Evolutionary conservation across 2,888 invertebrate species (phyloP).

Genomic region (Zaprionus bogoriensis): DNA sequence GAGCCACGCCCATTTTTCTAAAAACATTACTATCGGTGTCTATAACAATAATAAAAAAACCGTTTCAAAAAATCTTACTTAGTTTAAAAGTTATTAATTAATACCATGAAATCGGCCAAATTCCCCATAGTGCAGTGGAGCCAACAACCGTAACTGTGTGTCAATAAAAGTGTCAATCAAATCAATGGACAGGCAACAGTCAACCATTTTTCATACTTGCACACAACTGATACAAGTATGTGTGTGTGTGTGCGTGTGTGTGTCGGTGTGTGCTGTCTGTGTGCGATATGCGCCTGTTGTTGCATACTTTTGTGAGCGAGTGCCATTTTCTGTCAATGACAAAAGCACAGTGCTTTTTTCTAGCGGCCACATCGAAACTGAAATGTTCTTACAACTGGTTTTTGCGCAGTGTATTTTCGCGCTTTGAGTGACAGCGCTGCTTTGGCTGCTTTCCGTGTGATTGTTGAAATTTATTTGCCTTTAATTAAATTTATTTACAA

Average conservation of each 20-base stretch:
- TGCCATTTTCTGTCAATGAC: conserved; percentile 23
- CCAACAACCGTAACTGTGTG: conserved; percentile 45
- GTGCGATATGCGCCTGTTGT: conserved; percentile 51
- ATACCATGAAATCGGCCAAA: no score
- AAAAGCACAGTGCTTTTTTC: not conserved
- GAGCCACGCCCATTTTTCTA: no score
- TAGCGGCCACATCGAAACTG: not conserved
- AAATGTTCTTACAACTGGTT: not conserved
- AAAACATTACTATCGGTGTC: no score
- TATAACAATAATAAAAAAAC: no score
- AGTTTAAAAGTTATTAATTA: no score
- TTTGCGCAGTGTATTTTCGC: not conserved
- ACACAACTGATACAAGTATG: not conserved
- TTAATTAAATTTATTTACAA: no score
- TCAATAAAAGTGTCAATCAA: conserved; percentile 79
- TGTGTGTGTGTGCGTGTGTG: not conserved
- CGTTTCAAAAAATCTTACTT: no score
- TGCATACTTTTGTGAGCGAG: conserved; percentile 47
- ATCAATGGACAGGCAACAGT: conserved; percentile 60
- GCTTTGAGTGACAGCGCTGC: not conserved
- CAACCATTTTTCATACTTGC: conserved; percentile 61
- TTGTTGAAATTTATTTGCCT: no score
- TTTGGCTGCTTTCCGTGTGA: no score
- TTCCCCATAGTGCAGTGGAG: no score
- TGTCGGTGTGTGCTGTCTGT: conserved; percentile 6